Evolutionary conservation across 2,888 invertebrate genomes (phyloP).

Genomic region (Desoria tigrina): DNA sequence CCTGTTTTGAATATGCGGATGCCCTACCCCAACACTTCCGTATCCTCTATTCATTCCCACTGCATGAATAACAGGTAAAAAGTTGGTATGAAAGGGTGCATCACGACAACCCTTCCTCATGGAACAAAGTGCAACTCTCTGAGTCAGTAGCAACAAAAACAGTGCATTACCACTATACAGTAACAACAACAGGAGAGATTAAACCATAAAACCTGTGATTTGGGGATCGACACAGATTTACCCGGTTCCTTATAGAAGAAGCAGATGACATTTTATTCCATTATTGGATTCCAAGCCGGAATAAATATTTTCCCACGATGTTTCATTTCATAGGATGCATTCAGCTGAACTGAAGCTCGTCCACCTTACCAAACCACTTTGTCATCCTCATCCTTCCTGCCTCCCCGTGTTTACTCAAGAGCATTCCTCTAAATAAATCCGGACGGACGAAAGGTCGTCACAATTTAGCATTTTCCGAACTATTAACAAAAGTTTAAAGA

Average conservation of each 20-base stretch:
- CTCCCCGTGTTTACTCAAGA: slow-evolving; percentile 1
- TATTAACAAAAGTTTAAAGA: background rate
- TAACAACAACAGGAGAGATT: background rate
- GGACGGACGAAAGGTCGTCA: slow-evolving; percentile 12
- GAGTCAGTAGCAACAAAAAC: slow-evolving; percentile 3
- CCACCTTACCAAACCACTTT: slow-evolving; percentile 25
- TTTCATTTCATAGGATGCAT: slow-evolving; percentile 3
- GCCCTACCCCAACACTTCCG: slow-evolving; percentile 9
- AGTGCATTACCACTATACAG: background rate
- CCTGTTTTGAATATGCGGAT: too few species aligned
- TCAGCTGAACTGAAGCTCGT: slow-evolving; percentile 9
- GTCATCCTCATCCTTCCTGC: slow-evolving; percentile 14
- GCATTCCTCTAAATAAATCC: slow-evolving; percentile 15
- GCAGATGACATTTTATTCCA: slow-evolving; percentile 19
- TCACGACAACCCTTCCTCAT: too few species aligned
- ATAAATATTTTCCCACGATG: slow-evolving; percentile 22
- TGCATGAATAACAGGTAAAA: too few species aligned
- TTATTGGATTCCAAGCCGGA: background rate
- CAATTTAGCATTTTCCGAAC: slow-evolving; percentile 14
- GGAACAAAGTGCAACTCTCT: too few species aligned
- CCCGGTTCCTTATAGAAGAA: background rate
- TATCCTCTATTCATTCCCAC: slow-evolving; percentile 10
- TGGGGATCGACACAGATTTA: slow-evolving; percentile 14
- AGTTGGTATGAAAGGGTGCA: too few species aligned
- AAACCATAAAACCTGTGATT: slow-evolving; percentile 15